Evolutionary conservation across 2,113 vertebrate species (phyloP), one percentile per base, ranked within the genome.

Genomic region (Stictonetta naevosa): DNA sequence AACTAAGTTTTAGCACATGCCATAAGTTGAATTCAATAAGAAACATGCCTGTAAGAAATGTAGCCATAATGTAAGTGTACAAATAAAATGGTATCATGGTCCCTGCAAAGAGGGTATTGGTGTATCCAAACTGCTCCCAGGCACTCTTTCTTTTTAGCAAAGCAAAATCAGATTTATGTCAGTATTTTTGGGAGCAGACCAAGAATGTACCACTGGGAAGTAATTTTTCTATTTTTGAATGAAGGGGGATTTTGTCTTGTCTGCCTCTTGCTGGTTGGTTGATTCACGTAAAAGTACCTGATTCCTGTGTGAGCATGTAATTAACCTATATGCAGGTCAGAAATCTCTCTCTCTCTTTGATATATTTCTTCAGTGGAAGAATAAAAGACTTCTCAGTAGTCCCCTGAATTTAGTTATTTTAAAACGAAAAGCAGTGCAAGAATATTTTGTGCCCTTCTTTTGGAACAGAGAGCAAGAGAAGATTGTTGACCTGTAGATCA

Each of bases 291-390:
- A 16, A 86, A 64, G 25, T 34, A 4, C 13, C 19, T 80, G 28
- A 23, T 87, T 75, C 14, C 56, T 81, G 20, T 68, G 33, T 92
- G 90, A 93, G 69, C 19, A 78, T n/a, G 17, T 59, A 83, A 36
- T 56, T 71, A 40, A 56, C 23, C 13, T 78, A 44, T 23, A 62
- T 11, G 2, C 22, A 86, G 40, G 59, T 19, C 25, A 77, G 25
- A 2, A 83, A 50, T 67, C 13, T 77, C 53, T 53, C 8, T 58
- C 10, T 83, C 22, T 50, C 86, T 90, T 58, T 25, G 0, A 52
- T 63, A 11, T 42, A 68, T 75, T 74, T 92, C 64, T 86, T 23
- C 46, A 81, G 46, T 58, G 17, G 46, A 86, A 91, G 36, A 88
- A 78, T 28, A 66, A 87, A 56, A 34, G 40, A 64, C 6, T 88